Evolutionary conservation across 2,888 invertebrate species (phyloP), one percentile per base, ranked within the genome.

Genomic region (Sesia apiformis): DNA sequence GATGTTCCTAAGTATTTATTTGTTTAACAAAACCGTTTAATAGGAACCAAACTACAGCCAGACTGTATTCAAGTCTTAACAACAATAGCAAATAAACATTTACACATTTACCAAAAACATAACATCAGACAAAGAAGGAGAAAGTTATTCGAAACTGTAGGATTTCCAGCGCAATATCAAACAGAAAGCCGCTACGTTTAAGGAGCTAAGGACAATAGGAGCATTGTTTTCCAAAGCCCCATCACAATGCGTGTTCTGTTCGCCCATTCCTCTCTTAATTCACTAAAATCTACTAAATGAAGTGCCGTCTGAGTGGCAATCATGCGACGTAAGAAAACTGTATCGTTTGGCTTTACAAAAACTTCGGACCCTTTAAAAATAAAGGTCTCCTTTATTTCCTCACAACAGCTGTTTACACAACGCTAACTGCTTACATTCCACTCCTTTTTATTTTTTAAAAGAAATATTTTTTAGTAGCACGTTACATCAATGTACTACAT

Each of bases 241-340:
- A 58, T 60, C 67, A 87, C 81, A 84, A 82, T 74, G 66, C 68
- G 55, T 60, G 58, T 70, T 74, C 78, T 84, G 80, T 84, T 77
- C 72, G 62, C 60, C 63, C 69, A 67, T 71, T 72, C 70, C 72
- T 67, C 67, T 70, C 68, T 72, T 75, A 81, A 84, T 82, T 78
- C 60, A 73, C 78, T 72, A 78, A 56, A 84, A 80, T 77, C 76
- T 74, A 74, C 72, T 62, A 75, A 81, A 83, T 76, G 73, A 78
- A 75, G 69, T 67, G 69, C 70, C 66, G 69, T 68, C 74, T 74
- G 76, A 81, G 75, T 70, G 74, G 72, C 71, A 73, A 81, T 81
- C 72, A 75, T 63, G 51, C 54, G 52, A 38, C 40, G 40, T 60
- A 64, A 77, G 68, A 74, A 70, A 46, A 46, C 23, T 46, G 46